Evolutionary conservation across 2,113 vertebrate species (phyloP).

Genomic region (Xenopus borealis): DNA sequence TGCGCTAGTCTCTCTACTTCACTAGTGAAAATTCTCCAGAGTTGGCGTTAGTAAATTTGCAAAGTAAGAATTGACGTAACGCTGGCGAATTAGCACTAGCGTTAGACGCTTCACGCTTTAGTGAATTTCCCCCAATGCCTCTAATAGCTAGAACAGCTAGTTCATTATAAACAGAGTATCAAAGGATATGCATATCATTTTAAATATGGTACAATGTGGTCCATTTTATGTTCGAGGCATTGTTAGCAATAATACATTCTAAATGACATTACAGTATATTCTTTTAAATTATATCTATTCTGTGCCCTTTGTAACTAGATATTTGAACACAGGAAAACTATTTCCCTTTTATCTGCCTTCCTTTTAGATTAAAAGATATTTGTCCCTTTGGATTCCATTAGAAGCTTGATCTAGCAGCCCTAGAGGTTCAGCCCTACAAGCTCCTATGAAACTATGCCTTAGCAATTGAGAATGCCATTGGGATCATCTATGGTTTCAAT

Average conservation of each 20-base stretch:
- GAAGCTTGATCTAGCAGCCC: slow-evolving; percentile 34
- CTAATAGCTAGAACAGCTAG: too few relatives aligned
- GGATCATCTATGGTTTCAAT: slow-evolving; percentile 39
- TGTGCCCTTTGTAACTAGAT: slow-evolving; percentile 19
- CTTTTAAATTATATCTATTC: slow-evolving; percentile 9
- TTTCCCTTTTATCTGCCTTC: slow-evolving; percentile 14
- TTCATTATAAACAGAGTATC: too few relatives aligned
- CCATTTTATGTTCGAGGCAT: too few relatives aligned
- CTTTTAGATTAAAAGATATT: slow-evolving; percentile 36
- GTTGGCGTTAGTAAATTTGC: too few relatives aligned
- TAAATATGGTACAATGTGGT: too few relatives aligned
- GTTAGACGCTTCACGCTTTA: too few relatives aligned
- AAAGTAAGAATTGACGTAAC: too few relatives aligned
- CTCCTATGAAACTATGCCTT: slow-evolving; percentile 29
- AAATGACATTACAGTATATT: background rate
- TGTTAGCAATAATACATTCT: background rate
- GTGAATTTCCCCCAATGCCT: too few relatives aligned
- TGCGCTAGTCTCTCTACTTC: too few relatives aligned
- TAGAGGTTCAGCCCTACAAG: slow-evolving; percentile 31
- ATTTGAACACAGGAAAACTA: slow-evolving; percentile 26
- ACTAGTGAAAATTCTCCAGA: too few relatives aligned
- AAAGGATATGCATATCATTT: too few relatives aligned
- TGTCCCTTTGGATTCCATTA: slow-evolving; percentile 35
- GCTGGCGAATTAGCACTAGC: too few relatives aligned
- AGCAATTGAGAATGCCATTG: slow-evolving; percentile 25